Conservation (phyloP, 2,113 vertebrate genomes). For the Clarias batrachus region DNA sequence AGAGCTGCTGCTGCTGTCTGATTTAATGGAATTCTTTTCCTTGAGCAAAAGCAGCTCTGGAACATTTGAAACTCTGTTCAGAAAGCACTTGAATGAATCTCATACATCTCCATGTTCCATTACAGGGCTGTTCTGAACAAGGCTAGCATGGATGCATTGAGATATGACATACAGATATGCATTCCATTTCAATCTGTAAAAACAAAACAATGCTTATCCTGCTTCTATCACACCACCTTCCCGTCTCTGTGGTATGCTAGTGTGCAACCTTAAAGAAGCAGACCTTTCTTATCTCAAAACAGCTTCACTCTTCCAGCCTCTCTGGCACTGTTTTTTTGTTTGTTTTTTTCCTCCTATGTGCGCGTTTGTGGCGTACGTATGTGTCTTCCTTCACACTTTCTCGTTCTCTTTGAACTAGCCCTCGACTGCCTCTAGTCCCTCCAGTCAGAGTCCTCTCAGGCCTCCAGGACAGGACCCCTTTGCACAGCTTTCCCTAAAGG, state of each 20-base stretch:
- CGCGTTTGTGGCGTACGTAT: constrained; percentile 51
- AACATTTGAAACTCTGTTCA: constrained; percentile 39
- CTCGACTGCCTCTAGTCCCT: constrained; percentile 88
- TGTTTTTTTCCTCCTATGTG: constrained; percentile 62
- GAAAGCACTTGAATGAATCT: constrained; percentile 34
- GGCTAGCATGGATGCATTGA: constrained; percentile 43
- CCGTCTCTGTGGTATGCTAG: constrained; percentile 39
- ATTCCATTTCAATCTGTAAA: constrained; percentile 22
- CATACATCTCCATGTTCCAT: constrained; percentile 42
- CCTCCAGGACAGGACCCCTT: constrained; percentile 88
- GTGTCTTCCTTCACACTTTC: constrained; percentile 76
- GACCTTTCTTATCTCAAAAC: constrained; percentile 14
- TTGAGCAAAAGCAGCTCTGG: constrained; percentile 33
- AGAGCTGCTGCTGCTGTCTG: constrained; percentile 18
- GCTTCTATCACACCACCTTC: background rate
- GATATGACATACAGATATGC: constrained; percentile 38
- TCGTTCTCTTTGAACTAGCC: constrained; percentile 84
- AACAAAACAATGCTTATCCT: constrained; percentile 49
- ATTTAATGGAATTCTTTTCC: constrained; percentile 41
- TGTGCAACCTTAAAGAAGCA: constrained; percentile 6
- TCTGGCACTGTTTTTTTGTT: constrained; percentile 30
- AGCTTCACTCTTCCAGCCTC: constrained; percentile 22
- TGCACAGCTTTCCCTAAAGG: constrained; percentile 91
- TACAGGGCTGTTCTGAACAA: constrained; percentile 50
- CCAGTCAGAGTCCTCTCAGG: constrained; percentile 91